These are phyloP conservation scores for Dipodomys merriami DNA, from an alignment of 2,113 vertebrate genomes.

Conservation along the genomic window DNA sequence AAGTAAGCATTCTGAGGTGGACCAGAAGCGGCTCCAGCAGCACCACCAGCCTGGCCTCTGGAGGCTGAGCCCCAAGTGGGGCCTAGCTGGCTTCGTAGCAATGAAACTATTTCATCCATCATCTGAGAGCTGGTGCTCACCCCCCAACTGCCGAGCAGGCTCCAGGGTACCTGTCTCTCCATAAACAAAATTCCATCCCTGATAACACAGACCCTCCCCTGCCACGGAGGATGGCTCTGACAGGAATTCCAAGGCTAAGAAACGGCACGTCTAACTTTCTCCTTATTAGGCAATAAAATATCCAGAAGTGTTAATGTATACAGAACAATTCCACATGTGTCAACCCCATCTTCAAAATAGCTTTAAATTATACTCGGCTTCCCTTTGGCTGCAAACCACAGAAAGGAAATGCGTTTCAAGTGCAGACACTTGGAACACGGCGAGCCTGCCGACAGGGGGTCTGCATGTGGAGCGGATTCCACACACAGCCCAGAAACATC, in stretches of 20 bases:
- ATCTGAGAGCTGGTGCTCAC: not conserved
- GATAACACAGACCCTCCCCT: conserved; percentile 69
- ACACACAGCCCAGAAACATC: not conserved
- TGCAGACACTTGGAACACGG: not conserved
- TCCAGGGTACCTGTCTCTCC: conserved; percentile 4
- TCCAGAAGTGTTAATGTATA: not conserved
- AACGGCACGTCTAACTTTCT: conserved; percentile 43
- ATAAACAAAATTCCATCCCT: conserved; percentile 75
- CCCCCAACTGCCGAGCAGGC: not conserved
- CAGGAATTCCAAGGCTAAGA: conserved; percentile 43
- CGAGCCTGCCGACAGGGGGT: not conserved
- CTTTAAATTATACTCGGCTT: not conserved
- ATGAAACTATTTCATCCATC: not conserved
- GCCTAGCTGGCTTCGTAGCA: not conserved
- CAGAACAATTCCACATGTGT: not conserved
- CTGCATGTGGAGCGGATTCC: too few species aligned
- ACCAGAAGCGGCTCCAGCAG: not conserved
- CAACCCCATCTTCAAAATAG: not conserved
- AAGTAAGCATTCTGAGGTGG: not conserved
- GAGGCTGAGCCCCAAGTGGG: not conserved
- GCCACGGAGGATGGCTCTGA: not conserved
- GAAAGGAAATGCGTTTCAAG: not conserved
- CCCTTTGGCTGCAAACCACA: not conserved
- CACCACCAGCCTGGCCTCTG: not conserved
- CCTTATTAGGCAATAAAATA: conserved; percentile 61